A percentile compares a stretch with the other conserved stretches of the same genome.
Evolutionary conservation across 2,113 vertebrate genomes (phyloP).

Genomic region (Nothoprocta pentlandii): DNA sequence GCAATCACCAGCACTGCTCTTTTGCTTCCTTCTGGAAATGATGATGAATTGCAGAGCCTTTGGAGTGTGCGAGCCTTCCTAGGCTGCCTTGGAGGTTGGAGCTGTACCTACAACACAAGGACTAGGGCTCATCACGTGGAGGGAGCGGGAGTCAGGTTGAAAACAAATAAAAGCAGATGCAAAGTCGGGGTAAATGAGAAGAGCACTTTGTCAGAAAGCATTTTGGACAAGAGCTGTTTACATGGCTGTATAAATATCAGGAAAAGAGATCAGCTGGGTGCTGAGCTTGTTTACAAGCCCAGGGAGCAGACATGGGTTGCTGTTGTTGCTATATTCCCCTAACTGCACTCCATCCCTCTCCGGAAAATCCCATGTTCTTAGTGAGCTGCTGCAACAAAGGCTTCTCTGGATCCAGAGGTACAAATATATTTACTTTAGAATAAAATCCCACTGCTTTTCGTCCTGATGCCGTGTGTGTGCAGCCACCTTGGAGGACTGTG

Average conservation of each 20-base stretch:
- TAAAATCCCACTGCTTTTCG: constrained; percentile 7
- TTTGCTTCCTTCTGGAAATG: constrained; percentile 11
- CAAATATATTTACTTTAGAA: background rate
- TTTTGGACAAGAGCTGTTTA: constrained; percentile 3
- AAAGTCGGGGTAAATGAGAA: background rate
- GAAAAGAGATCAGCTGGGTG: constrained; percentile 14
- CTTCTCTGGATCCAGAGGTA: background rate
- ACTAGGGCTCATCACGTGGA: background rate
- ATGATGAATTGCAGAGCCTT: constrained; percentile 11
- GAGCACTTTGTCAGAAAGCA: background rate
- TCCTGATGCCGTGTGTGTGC: background rate
- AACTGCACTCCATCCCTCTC: background rate
- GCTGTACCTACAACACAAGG: background rate
- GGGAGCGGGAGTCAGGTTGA: background rate
- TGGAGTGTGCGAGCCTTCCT: fast-evolving
- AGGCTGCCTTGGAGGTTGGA: background rate
- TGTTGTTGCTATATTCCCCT: background rate
- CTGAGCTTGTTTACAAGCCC: constrained; percentile 25
- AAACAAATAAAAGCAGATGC: constrained; percentile 24
- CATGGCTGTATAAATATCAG: background rate
- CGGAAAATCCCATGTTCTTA: background rate
- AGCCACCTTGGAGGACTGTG: background rate
- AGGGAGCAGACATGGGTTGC: background rate
- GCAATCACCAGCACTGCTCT: constrained; percentile 3
- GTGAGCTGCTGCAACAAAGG: background rate